Evolutionary conservation across 2,797 vertebrate genomes (phyloP).

Genomic region (Bradypodion pumilum): DNA sequence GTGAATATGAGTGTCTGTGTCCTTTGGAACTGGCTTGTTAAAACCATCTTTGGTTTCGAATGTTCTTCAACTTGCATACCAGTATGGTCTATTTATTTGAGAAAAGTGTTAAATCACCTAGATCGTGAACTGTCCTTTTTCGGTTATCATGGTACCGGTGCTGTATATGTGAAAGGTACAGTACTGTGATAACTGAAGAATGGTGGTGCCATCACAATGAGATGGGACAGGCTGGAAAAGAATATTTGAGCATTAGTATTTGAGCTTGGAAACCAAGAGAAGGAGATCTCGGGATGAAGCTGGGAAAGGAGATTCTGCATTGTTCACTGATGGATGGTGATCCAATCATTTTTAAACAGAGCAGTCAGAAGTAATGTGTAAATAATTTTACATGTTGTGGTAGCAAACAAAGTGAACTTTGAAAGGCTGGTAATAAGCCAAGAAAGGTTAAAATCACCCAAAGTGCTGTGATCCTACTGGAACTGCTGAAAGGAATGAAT

Average conservation of each 20-base stretch:
- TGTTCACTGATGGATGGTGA: neutral
- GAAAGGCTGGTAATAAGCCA: neutral
- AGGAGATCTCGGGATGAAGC: neutral
- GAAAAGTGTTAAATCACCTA: constrained; percentile 43
- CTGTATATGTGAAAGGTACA: constrained; percentile 98
- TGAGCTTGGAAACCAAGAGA: constrained; percentile 16
- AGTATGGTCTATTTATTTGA: constrained; percentile 2
- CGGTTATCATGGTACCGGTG: constrained; percentile 99
- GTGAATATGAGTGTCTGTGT: neutral
- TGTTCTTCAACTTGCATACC: neutral
- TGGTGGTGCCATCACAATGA: constrained; percentile 94
- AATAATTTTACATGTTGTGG: neutral
- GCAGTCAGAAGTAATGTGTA: neutral
- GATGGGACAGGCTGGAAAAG: constrained; percentile 53
- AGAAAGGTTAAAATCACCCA: neutral
- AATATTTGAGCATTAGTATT: constrained; percentile 16
- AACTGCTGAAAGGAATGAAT: neutral
- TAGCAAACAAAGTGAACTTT: neutral
- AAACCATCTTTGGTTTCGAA: neutral
- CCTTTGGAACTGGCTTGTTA: neutral
- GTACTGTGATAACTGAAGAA: constrained; percentile 99
- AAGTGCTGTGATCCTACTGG: neutral
- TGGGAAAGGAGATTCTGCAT: neutral
- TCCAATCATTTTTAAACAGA: neutral
- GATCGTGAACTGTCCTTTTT: constrained; percentile 98